phyloP scores from a whole-genome alignment of 2,888 invertebrate species.

The Drosophila stalkeri region DNA sequence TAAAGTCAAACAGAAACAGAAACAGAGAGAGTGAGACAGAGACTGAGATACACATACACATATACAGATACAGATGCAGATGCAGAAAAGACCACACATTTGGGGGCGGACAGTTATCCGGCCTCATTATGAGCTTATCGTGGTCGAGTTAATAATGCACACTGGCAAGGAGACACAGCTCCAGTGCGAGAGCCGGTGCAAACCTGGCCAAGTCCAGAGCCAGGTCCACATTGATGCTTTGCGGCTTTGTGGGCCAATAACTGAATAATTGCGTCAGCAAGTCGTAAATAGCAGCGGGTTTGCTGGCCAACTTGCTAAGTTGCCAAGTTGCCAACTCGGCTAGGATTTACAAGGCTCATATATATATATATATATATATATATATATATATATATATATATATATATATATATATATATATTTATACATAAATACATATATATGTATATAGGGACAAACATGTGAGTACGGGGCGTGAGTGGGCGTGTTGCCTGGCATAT shows the following conservation, averaged over 20 bases:
- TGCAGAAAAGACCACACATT: conserved; percentile 51
- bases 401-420: not conserved
- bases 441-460: not conserved
- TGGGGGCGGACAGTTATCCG: conserved; percentile 46
- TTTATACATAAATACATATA: no score
- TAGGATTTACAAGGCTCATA: conserved; percentile 13
- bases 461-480: not conserved
- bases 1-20: conserved; percentile 13
- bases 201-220: conserved; percentile 5
- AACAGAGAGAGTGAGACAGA: not conserved
- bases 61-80: not conserved
- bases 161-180: conserved; percentile 58
- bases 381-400: not conserved
- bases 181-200: conserved; percentile 1
- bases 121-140: conserved; percentile 76
- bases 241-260: conserved; percentile 75
- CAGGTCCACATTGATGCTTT: conserved; percentile 53
- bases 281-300: conserved; percentile 35
- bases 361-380: not conserved
- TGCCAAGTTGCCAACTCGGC: conserved; percentile 13
- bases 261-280: conserved; percentile 68
- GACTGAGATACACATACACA: not conserved
- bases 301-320: conserved; percentile 17
- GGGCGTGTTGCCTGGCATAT: conserved; percentile 56
- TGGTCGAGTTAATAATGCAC: conserved; percentile 80